These are phyloP conservation scores for Cynocephalus volans DNA, from an alignment of 2,113 vertebrate species.

Conservation along the genomic window DNA sequence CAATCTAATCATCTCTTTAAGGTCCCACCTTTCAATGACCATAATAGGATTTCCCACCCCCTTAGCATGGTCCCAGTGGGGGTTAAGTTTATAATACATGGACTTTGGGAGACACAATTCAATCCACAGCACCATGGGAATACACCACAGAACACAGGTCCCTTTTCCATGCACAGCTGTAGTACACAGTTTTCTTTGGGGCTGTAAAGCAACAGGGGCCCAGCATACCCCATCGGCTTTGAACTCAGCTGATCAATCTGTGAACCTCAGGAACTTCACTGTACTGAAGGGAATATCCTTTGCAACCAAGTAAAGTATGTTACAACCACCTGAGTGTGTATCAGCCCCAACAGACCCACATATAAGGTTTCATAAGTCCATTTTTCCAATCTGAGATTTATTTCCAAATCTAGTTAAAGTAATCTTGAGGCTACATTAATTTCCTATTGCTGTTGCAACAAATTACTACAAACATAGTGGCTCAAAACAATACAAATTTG, in stretches of 20 bases:
- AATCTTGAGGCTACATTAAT: neutral
- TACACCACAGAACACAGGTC: neutral
- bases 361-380: neutral
- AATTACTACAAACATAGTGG: neutral
- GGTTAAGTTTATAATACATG: too few species aligned
- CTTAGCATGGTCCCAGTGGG: too few species aligned
- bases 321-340: constrained; percentile 15
- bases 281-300: neutral
- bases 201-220: neutral
- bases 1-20: too few species aligned
- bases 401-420: constrained; percentile 15
- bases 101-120: too few species aligned
- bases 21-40: too few species aligned
- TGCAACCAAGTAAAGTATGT: neutral
- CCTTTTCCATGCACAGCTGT: neutral
- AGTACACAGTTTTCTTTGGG: constrained; percentile 16
- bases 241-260: neutral
- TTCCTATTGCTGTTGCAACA: neutral
- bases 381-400: constrained; percentile 27
- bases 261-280: constrained; percentile 21
- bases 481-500: neutral
- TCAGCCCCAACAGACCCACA: neutral
- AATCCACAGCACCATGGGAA: neutral
- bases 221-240: neutral
- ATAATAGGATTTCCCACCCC: too few species aligned